Evolutionary conservation across 2,797 vertebrate species (phyloP), one percentile per base, ranked within the genome.

Genomic region (Clarias laeviceps): DNA sequence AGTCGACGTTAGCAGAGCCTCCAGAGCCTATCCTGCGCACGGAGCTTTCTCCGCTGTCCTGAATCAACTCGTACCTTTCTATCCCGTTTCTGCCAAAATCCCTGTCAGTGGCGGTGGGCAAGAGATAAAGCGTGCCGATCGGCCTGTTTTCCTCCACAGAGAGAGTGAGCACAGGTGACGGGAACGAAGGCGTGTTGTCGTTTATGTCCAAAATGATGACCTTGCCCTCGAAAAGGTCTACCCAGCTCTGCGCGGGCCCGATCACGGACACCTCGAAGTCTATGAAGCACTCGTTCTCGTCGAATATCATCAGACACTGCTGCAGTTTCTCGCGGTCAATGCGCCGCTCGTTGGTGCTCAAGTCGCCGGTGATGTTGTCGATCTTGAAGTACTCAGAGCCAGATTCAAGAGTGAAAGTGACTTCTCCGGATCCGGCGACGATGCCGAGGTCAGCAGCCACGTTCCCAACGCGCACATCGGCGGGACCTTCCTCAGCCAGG

Each of bases 261-360:
- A 99, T 99, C 86, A 99, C 98, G 8, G 98, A 99, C 93, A 99
- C 97, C 90, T 99, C 98, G 76, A 99, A 99, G 96, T 99, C 98
- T 93, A 99, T 94, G 92, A 99, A 99, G 83, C 98, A 99, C 93
- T 99, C 98, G 70, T 99, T 99, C 91, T 99, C 98, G 88, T 99
- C 98, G 94, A 99, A 99, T 91, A 99, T 98, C 98, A 99, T 99
- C 93, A 99, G 98, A 94, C 98, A 99, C 96, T 99, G 98, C 92
- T 97, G 97, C 88, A 99, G 92, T 94, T 99, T 99, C 88, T 99
- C 98, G 17, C 98, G 96, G 96, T 99, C 98, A 90, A 99, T 97
- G 92, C 98, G 96, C 91, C 97, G 94, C 94, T 98, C 97, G 29
- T 97, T 98, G 72, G 98, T 99, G 94, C 96, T 97, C 90, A 99